Evolutionary conservation across 1,140 invertebrate species (phyloP), one percentile per base, ranked within the genome.

Genomic region (Pseudobourletiella spinata): DNA sequence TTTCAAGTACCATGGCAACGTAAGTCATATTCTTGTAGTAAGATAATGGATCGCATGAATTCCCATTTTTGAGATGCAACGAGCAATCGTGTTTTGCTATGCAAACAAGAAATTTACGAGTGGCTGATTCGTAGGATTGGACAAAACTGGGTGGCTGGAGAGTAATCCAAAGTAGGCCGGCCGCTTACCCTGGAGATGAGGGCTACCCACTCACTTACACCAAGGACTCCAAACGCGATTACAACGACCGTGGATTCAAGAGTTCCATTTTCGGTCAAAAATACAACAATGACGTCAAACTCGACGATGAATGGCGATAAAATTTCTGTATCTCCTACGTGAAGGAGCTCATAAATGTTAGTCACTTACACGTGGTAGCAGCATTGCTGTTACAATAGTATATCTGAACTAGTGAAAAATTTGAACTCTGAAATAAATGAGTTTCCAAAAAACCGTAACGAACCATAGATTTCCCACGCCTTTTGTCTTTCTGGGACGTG

Each of bases 1-100:
- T 66, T 82, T 87, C 48, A 89, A 89, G 77, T 91, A 90, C 70
- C 83, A 88, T 75, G 76, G 74, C 61, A 83, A 85, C 74, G 85
- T 87, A 77, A 81, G 83, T 81, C 57, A 35, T 6, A 8, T 8
- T 28, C 6, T 14, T 18, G 4, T 2, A 43, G 15, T 48, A 18
- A 8, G 20, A 18, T 48, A 24, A 20, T 25, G 3, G n/a, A 15
- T 59, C 26, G 22, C 2, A 58, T 32, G 46, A n/a, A 58, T 24
- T 44, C 46, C 20, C 1, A 18, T 6, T 48, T 3, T 24, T 52
- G 15, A 46, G 57, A 54, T 16, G 1, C n/a, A 35, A 35, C 42
- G 24, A 6, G 15, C 14, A 28, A 2, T 30, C n/a, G 14, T 16
- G 3, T 48, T 2, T 42, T 1, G 2, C 43, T 50, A n/a, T n/a